Conservation (phyloP, 1,140 invertebrate species). For the Lepidotrigona ventralis region DNA sequence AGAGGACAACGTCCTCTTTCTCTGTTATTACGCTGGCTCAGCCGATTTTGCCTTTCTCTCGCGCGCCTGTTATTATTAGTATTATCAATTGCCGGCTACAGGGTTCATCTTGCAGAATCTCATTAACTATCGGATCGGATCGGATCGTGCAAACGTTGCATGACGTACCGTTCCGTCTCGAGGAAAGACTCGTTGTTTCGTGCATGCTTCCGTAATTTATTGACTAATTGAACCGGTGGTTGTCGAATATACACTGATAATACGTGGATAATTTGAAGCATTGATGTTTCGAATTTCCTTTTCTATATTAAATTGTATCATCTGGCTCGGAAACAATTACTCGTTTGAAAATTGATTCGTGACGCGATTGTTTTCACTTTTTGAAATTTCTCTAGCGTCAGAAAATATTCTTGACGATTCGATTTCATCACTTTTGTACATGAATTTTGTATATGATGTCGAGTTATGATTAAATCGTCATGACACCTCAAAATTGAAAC, state of each 20-base stretch:
- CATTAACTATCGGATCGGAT: background rate
- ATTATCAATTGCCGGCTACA: background rate
- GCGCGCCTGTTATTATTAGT: background rate
- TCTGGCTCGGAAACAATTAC: no score
- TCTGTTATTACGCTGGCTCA: background rate
- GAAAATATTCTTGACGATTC: no score
- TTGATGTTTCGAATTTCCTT: no score
- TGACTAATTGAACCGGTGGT: background rate
- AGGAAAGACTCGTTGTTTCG: background rate
- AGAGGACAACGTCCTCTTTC: slow-evolving; percentile 61
- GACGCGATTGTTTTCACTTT: no score
- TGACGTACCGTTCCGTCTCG: background rate
- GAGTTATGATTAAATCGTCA: no score
- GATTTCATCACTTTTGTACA: no score
- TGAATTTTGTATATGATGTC: no score
- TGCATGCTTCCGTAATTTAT: background rate
- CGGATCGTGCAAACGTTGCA: background rate
- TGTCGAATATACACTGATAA: background rate
- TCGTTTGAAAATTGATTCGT: no score
- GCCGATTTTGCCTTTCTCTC: background rate
- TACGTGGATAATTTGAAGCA: background rate
- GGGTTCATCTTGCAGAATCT: background rate
- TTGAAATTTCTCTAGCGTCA: no score
- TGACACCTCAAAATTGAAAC: no score
- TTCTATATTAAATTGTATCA: no score